Evolutionary conservation across 1,140 invertebrate species (phyloP).

Genomic region (Drosophila watanabei): DNA sequence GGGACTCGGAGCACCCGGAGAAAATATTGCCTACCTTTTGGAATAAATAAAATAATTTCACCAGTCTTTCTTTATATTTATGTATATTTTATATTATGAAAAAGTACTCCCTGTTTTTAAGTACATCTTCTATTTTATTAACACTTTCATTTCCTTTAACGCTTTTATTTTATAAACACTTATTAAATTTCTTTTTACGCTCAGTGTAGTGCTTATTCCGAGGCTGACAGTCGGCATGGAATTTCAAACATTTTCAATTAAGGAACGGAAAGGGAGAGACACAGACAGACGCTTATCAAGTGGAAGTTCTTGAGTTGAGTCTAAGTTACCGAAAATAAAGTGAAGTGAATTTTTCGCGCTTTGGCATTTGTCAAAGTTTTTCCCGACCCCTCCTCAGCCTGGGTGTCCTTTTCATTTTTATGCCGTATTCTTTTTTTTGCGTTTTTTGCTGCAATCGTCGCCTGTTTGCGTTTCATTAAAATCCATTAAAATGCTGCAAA

Average conservation of each 20-base stretch:
- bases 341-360: slow-evolving; percentile 81
- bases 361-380: slow-evolving; percentile 82
- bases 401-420: slow-evolving; percentile 74
- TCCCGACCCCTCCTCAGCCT: slow-evolving; percentile 1
- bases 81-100: background rate
- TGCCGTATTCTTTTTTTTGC: slow-evolving; percentile 9
- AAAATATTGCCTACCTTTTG: background rate
- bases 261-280: slow-evolving; percentile 42
- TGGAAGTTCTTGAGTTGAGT: slow-evolving; percentile 59
- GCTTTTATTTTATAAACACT: fast-evolving
- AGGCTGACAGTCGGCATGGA: slow-evolving; percentile 67
- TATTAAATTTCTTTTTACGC: background rate
- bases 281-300: slow-evolving; percentile 59
- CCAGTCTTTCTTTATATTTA: too few species aligned
- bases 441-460: slow-evolving; percentile 38
- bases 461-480: slow-evolving; percentile 82
- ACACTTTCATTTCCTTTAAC: fast-evolving
- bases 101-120: background rate
- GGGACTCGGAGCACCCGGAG: background rate
- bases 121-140: too few species aligned
- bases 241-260: slow-evolving; percentile 84
- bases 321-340: slow-evolving; percentile 74
- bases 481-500: slow-evolving; percentile 85
- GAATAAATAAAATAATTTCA: too few species aligned
- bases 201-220: slow-evolving; percentile 15